Evolutionary conservation across 2,797 vertebrate species (phyloP), one percentile per base, ranked within the genome.

Genomic region (Ambastaia sidthimunki): DNA sequence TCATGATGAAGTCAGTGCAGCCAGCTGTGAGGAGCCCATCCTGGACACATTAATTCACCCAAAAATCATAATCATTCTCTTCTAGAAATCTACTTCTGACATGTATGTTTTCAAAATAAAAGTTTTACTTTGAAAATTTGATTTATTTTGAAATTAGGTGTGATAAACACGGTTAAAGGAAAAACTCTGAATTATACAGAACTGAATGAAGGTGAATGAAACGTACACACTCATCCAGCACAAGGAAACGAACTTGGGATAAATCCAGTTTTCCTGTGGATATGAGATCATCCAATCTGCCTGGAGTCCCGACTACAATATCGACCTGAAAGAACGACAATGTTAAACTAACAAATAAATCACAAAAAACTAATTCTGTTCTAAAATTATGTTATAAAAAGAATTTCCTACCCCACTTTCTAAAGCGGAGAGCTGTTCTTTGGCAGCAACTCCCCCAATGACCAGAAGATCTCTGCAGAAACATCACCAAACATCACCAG

Each of bases 221-320:
- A 97, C 97, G 7, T 95, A 99, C 98, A 89, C 98, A 98, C 92
- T 99, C 98, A 90, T 99, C 98, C 88, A 99, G 91, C 74, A 99
- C 97, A 83, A 99, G 92, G 90, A 99, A 99, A 86, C 97, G 94
- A 65, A 99, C 93, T 96, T 99, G 97, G 76, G 97, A 95, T 67
- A 99, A 92, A 86, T 92, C 95, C 52, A 99, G 93, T 79, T 99
- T 99, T 84, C 97, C 97, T 0, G 97, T 99, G 34, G 98, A 98
- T 71, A 99, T 94, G 82, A 99, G 91, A 88, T 99, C 98, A 73
- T 99, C 98, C 75, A 99, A 84, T 86, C 98, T 92, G 79, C 98
- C 98, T 0, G 98, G 98, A 4, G 98, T 99, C 81, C 97, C 98
- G 19, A 99, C 97, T 0, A 99, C 95, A 55, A 99, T 99, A 84